A percentile compares a stretch with the other conserved stretches of the same genome.
These are phyloP conservation scores for Glyphotaelius pellucidus DNA, from an alignment of 2,888 invertebrate genomes.

Conservation along the genomic window DNA sequence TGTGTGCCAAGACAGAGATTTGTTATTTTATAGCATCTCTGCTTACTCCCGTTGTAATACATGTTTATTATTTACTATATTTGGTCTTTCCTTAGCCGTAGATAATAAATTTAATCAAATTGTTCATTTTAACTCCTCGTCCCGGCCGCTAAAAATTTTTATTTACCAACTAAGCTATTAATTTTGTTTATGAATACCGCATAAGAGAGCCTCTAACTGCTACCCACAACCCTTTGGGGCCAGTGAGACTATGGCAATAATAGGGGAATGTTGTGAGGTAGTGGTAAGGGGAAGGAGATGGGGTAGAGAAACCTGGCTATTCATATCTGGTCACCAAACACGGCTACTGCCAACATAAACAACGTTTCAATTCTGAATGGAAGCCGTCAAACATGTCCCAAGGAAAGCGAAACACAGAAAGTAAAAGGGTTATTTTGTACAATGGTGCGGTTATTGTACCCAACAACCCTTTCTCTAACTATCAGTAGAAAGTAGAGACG, in stretches of 20 bases:
- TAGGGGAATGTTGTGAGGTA: too few species aligned
- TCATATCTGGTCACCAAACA: too few species aligned
- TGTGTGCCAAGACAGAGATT: too few species aligned
- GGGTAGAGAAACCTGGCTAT: too few species aligned
- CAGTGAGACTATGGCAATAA: too few species aligned
- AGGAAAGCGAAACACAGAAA: not conserved
- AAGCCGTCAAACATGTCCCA: not conserved
- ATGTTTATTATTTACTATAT: not conserved
- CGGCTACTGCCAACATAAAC: too few species aligned
- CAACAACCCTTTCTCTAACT: not conserved
- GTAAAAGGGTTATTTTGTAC: not conserved
- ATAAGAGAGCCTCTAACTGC: too few species aligned
- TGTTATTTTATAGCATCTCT: not conserved
- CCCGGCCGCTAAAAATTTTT: not conserved
- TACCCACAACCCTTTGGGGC: too few species aligned
- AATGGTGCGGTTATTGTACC: not conserved
- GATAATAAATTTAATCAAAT: not conserved
- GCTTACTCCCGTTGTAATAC: not conserved
- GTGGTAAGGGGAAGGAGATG: too few species aligned
- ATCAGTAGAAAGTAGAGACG: not conserved
- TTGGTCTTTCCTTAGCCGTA: not conserved
- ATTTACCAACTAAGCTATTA: not conserved
- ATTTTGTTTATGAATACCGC: not conserved
- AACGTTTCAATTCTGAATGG: too few species aligned
- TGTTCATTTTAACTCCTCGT: not conserved